Evolutionary conservation across 2,113 vertebrate genomes (phyloP).

Genomic region (Bubo blakistoni): DNA sequence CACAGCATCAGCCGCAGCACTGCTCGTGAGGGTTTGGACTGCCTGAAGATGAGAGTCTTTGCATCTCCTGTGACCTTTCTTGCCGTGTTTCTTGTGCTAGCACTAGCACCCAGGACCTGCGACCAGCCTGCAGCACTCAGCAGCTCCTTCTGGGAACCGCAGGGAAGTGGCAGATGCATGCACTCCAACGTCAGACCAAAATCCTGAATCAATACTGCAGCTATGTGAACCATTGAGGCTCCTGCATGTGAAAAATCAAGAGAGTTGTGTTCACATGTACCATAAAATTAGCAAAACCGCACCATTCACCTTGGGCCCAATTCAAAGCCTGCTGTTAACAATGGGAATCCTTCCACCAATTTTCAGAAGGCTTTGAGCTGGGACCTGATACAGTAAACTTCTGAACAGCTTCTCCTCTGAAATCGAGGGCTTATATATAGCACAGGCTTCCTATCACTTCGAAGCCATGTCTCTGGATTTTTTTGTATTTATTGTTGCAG

Average conservation of each 20-base stretch:
- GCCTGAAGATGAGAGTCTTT: background rate
- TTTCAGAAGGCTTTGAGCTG: background rate
- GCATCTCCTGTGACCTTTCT: background rate
- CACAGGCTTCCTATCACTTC: background rate
- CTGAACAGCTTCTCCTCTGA: background rate
- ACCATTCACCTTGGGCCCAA: background rate
- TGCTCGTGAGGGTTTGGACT: rapidly evolving
- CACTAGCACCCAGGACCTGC: rapidly evolving
- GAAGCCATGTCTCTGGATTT: background rate
- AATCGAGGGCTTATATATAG: background rate
- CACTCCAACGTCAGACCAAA: rapidly evolving
- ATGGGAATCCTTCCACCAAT: background rate
- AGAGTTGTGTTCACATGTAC: background rate
- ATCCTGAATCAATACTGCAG: background rate
- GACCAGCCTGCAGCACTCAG: background rate
- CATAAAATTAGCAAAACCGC: background rate
- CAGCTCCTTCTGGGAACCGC: background rate
- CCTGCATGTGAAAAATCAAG: background rate
- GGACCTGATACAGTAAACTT: background rate
- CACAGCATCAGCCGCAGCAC: background rate
- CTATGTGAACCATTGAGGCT: background rate
- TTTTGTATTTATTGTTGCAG: background rate
- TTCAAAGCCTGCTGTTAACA: background rate
- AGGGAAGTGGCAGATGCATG: background rate
- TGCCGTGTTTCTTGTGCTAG: rapidly evolving